These are phyloP conservation scores for Podocnemis expansa DNA, from an alignment of 2,113 vertebrate species.

Conservation along the genomic window DNA sequence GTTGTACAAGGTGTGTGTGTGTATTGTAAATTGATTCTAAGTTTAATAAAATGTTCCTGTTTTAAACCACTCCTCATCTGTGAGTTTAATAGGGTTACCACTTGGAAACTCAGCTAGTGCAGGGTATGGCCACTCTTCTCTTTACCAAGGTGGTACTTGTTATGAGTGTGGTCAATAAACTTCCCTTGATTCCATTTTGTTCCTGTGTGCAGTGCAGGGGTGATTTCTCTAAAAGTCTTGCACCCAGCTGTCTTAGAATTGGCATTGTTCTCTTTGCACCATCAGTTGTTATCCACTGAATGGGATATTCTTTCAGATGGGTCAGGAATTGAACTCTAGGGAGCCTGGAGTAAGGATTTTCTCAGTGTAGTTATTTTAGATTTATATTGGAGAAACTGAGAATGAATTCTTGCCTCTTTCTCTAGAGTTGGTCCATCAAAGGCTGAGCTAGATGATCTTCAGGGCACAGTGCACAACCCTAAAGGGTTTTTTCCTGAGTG, in stretches of 20 bases:
- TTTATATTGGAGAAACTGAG: not conserved
- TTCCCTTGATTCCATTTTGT: not conserved
- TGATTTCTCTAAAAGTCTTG: not conserved
- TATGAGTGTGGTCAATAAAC: not conserved
- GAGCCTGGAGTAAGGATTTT: not conserved
- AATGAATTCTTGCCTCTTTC: not conserved
- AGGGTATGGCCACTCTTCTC: not conserved
- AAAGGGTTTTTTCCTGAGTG: not conserved
- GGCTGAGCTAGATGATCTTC: not conserved
- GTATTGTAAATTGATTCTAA: not conserved
- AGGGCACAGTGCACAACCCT: not conserved
- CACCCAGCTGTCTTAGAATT: not conserved
- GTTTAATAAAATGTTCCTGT: not conserved
- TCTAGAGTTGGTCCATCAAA: not conserved
- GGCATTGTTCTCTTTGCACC: not conserved
- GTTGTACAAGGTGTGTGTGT: not conserved
- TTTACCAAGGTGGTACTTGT: fast-evolving
- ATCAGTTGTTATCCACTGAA: not conserved
- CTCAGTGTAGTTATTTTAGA: not conserved
- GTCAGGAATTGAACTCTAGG: slow-evolving; percentile 6
- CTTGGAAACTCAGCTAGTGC: not conserved
- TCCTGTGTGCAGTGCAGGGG: not conserved
- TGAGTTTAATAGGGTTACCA: not conserved
- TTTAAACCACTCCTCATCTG: not conserved
- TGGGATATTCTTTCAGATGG: not conserved